These are phyloP conservation scores for Acleris emargana DNA, from an alignment of 2,888 invertebrate species.

Conservation along the genomic window DNA sequence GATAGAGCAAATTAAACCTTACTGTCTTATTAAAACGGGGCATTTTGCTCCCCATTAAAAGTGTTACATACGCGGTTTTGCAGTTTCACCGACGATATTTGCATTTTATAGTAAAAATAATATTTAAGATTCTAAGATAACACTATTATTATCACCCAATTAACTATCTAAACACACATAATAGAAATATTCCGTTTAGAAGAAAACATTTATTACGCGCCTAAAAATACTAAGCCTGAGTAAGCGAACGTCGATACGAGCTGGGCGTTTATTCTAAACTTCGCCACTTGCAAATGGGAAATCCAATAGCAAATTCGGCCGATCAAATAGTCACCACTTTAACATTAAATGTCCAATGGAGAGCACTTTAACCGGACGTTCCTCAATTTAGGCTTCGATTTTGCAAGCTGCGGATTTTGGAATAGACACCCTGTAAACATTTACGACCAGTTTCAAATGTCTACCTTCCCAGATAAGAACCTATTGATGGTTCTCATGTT, in stretches of 20 bases:
- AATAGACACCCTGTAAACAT: constrained; percentile 59
- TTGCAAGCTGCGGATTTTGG: constrained; percentile 27
- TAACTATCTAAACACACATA: constrained; percentile 63
- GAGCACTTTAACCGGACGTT: constrained; percentile 27
- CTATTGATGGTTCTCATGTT: constrained; percentile 34
- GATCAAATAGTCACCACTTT: constrained; percentile 36
- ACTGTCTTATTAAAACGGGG: too few relatives aligned
- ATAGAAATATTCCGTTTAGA: constrained; percentile 66
- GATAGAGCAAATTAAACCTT: too few relatives aligned
- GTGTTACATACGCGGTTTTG: too few relatives aligned
- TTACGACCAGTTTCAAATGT: constrained; percentile 77
- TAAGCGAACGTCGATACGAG: constrained; percentile 80
- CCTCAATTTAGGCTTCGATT: constrained; percentile 25
- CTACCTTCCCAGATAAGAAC: constrained; percentile 53
- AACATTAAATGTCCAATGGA: constrained; percentile 33
- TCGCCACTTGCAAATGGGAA: constrained; percentile 17
- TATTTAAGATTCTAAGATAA: constrained; percentile 6
- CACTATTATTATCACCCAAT: constrained; percentile 49
- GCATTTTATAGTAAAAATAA: constrained; percentile 8
- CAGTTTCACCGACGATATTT: too few relatives aligned
- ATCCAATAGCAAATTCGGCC: constrained; percentile 24
- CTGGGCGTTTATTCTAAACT: constrained; percentile 42
- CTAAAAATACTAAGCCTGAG: constrained; percentile 81
- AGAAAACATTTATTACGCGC: constrained; percentile 83
- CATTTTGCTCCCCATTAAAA: too few relatives aligned